phyloP scores from a whole-genome alignment of 2,797 vertebrate genomes.

The Sarcophilus harrisii region DNA sequence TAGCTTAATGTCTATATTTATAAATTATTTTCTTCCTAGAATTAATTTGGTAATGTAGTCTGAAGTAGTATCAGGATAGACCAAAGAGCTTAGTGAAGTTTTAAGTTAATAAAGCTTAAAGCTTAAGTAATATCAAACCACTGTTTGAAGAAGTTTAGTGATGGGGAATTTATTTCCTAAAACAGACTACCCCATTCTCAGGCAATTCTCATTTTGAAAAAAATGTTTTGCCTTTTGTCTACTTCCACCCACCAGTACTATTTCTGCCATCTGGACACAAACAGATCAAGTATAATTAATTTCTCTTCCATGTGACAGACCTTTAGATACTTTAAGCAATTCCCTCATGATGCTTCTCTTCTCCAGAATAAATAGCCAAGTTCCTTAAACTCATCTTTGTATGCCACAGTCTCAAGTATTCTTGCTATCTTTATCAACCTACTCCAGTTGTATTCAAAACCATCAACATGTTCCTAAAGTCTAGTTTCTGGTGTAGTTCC shows the following conservation, averaged over 20 bases:
- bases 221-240: neutral
- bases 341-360: neutral
- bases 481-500: neutral
- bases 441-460: neutral
- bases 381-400: neutral
- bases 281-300: neutral
- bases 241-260: neutral
- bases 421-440: neutral
- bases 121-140: neutral
- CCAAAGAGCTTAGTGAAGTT: neutral
- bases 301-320: neutral
- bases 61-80: neutral
- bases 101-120: neutral
- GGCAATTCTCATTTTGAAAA: neutral
- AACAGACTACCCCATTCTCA: neutral
- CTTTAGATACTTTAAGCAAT: neutral
- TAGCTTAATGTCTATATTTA: neutral
- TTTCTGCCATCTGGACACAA: neutral
- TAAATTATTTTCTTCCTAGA: neutral
- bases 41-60: neutral
- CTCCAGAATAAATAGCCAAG: neutral
- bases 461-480: neutral
- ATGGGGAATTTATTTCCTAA: neutral
- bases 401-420: neutral
- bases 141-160: neutral